Base-by-base conservation (phyloP, 2,888 invertebrate species). In the Cetonia aurata region DNA sequence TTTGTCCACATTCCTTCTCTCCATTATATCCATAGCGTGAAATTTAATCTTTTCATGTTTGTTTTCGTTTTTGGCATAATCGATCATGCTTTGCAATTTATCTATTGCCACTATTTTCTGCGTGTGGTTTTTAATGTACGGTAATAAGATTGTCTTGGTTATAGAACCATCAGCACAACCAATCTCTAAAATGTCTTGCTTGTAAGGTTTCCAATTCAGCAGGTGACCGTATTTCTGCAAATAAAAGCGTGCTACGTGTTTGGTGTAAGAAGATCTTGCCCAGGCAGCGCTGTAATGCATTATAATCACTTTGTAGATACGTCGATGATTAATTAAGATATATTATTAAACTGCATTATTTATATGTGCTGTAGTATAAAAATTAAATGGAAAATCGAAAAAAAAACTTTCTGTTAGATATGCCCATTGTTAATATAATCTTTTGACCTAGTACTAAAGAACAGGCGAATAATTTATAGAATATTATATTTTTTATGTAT, bases 91-190 rank as follows among this genome's bases (percentile, higher is more conserved):
- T 12, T 44, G 25, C 31, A 46, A 25, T 60, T 46, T 55, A n/a
- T 67, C 67, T 1, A 53, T 15, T n/a, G 55, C 55, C 0, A 44
- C 25, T n/a, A 62, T 17, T 6, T 19, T 10, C 25, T 31, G 2
- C 8, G 17, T n/a, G 19, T 60, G 17, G 0, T 60, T 25, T 19
- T 44, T 17, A 6, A 62, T 9, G 12, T 12, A 31, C 9, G 62
- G 62, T 31, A 41, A 62, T 31, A 62, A 48, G 9, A 62, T 19
- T 25, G 44, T 13, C 46, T 48, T 62, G 1, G 62, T 62, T 12
- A 62, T 48, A 3, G n/a, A 6, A 13, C 46, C 62, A 12, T 25
- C 41, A 48, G 48, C 44, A 48, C 62, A 62, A 48, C 62, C 62
- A 2, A 62, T n/a, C 25, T 62, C 62, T 13, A 62, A 48, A 1